Evolutionary conservation across 2,888 invertebrate genomes (phyloP).

Genomic region (Tetheella fluctuosa): DNA sequence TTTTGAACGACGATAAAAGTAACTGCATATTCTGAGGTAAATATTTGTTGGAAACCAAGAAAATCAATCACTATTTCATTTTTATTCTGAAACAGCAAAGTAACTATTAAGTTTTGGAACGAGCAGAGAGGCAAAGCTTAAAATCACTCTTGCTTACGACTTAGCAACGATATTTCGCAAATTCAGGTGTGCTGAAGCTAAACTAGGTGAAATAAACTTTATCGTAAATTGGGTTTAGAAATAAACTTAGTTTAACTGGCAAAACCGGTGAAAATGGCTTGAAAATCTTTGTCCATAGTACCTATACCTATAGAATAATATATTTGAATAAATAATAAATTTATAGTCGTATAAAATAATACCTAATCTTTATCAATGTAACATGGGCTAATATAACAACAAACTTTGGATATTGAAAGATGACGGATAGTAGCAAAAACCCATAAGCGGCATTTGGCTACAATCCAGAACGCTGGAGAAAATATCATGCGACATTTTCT

Average conservation of each 20-base stretch:
- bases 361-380: too few species aligned
- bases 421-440: conserved; percentile 1
- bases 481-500: not conserved
- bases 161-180: not conserved
- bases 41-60: too few species aligned
- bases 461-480: conserved; percentile 1
- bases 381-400: not conserved
- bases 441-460: not conserved
- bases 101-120: too few species aligned
- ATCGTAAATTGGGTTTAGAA: not conserved
- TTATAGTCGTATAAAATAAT: too few species aligned
- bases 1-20: too few species aligned
- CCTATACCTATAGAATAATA: too few species aligned
- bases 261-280: not conserved
- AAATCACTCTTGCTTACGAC: too few species aligned
- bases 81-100: too few species aligned
- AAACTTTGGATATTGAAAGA: conserved; percentile 12
- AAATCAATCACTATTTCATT: too few species aligned
- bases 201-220: not conserved
- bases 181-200: not conserved
- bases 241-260: not conserved
- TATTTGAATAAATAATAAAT: too few species aligned
- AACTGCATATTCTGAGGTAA: too few species aligned
- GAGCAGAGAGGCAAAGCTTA: too few species aligned
- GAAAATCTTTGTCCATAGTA: not conserved